Base-by-base conservation (phyloP, 2,888 invertebrate species). In the Archaeoteleia sp. region DNA sequence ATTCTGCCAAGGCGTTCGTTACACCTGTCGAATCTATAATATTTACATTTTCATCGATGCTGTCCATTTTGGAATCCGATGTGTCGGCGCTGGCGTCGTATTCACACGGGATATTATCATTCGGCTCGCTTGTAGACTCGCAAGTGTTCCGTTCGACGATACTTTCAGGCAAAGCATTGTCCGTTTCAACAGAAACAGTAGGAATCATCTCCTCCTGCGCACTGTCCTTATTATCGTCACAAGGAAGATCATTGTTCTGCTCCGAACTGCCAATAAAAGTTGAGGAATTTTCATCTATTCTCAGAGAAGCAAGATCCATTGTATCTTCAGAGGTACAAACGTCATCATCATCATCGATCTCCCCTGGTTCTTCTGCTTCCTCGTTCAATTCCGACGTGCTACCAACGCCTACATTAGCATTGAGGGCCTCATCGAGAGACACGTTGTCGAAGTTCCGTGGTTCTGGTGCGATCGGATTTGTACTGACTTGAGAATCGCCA, bases 1-100 rank as follows among this genome's bases (percentile, higher is more conserved):
- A 70, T 9, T 74, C 62, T n/a, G 71, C 73, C 10, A 61, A 54
- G 14, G 72, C 43, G 46, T 74, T 62, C 13, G 49, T 55, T 14
- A 66, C 46, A 15, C 63, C 66, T 3, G 62, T 58, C 8, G 70
- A 58, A 12, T 77, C 74, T 14, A 69, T 45, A 1, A 71, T 39
- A 48, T 73, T 68, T 3, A 61, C 34, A 8, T 54, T 46, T 14
- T 62, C 54, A 12, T 27, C 55, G 8, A 14, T 9, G 35, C 7
- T 0, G 9, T 13, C 10, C 12, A 9, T 2, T 32, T 4, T 12
- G 15, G 37, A 35, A n/a, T 29, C 29, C 1, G 1, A 1, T 29
- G 3, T 8, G 9, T 29, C 29, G 7, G 5, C 20, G 20, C 20
- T 4, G 20, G 5, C 20, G 20, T 40, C 43, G 37, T 55, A 48